Percentiles rank a stretch among this genome's conserved stretches.
phyloP scores from a whole-genome alignment of 2,888 invertebrate species.

The Zootermopsis nevadensis region DNA sequence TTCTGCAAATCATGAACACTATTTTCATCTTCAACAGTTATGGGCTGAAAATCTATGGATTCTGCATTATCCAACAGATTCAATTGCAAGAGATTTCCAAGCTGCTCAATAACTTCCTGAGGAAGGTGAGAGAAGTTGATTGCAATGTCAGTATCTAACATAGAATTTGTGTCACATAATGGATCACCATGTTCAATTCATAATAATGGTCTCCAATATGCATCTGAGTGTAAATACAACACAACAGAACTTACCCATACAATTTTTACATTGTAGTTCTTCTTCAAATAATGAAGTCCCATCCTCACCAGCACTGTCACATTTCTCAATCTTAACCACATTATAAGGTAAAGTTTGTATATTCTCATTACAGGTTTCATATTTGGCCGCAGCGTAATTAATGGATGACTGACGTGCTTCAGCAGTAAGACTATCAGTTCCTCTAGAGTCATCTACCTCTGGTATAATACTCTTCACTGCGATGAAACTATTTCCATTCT shows the following conservation, averaged over 20 bases:
- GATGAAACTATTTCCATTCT: not conserved
- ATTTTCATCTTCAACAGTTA: constrained; percentile 24
- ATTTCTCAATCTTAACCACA: constrained; percentile 1
- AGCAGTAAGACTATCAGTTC: not conserved
- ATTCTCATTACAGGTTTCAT: not conserved
- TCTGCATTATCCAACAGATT: constrained; percentile 36
- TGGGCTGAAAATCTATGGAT: constrained; percentile 30
- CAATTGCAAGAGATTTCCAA: constrained; percentile 49
- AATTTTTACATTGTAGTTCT: not conserved
- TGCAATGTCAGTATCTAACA: constrained; percentile 48
- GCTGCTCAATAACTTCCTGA: constrained; percentile 49
- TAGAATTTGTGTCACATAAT: constrained; percentile 28
- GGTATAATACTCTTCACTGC: not conserved
- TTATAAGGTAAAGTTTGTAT: not conserved
- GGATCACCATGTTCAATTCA: constrained; percentile 26
- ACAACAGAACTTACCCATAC: not conserved
- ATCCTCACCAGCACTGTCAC: not conserved
- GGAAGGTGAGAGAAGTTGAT: constrained; percentile 48
- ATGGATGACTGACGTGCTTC: no score
- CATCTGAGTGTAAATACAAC: no score
- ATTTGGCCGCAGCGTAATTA: no score
- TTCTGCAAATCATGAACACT: constrained; percentile 29
- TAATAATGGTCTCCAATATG: no score
- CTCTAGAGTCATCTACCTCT: not conserved
- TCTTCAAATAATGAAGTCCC: no score